Conservation (phyloP, 2,113 vertebrate genomes). For the Engraulis encrasicolus region DNA sequence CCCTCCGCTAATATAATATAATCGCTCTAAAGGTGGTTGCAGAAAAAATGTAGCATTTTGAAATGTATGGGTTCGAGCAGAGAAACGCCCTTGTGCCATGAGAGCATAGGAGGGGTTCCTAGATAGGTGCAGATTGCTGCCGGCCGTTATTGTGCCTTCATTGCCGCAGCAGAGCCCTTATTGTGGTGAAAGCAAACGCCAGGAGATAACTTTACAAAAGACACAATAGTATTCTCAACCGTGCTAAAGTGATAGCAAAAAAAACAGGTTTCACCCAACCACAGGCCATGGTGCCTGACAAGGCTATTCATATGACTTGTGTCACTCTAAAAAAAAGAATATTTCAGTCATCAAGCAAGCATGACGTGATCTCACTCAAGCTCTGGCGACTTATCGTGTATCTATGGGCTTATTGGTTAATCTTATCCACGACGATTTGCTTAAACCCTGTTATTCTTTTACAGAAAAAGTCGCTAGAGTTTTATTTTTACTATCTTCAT, state of each 20-base stretch:
- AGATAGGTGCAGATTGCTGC: background rate
- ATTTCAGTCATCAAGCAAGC: background rate
- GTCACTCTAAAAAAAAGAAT: background rate
- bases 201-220: slow-evolving; percentile 5
- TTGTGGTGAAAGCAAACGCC: background rate
- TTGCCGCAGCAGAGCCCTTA: background rate
- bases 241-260: background rate
- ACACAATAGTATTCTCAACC: background rate
- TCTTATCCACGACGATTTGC: background rate
- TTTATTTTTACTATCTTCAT: slow-evolving; percentile 57
- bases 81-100: background rate
- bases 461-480: slow-evolving; percentile 65
- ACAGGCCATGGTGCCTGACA: background rate
- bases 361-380: background rate
- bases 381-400: background rate
- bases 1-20: background rate
- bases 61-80: slow-evolving; percentile 5
- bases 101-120: background rate
- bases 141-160: slow-evolving; percentile 14
- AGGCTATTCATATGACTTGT: background rate
- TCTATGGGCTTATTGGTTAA: background rate
- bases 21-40: background rate
- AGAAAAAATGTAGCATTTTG: slow-evolving; percentile 5
- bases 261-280: background rate
- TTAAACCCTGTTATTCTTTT: background rate